Evolutionary conservation across 2,888 invertebrate species (phyloP).

Genomic region (Hypomecis atomaria): DNA sequence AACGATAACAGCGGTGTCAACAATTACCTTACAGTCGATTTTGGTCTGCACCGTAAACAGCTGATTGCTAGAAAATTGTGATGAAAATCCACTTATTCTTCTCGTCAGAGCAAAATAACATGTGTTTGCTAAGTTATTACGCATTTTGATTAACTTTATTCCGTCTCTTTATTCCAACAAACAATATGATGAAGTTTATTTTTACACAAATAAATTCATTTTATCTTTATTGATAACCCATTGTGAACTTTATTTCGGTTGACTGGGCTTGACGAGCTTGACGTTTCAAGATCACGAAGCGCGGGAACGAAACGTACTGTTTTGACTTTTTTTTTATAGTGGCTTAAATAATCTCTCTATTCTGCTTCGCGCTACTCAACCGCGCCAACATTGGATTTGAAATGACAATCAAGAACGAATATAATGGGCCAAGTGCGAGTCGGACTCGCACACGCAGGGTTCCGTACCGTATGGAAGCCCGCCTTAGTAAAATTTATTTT

Average conservation of each 20-base stretch:
- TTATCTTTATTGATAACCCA: conserved; percentile 78
- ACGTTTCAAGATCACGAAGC: conserved; percentile 42
- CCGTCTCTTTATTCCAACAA: conserved; percentile 43
- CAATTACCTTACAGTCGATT: conserved; percentile 65
- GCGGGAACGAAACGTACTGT: conserved; percentile 11
- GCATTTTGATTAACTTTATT: conserved; percentile 60
- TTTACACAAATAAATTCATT: conserved; percentile 53
- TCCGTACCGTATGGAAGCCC: too few relatives aligned
- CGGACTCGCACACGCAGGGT: too few relatives aligned
- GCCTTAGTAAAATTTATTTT: too few relatives aligned
- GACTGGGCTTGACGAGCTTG: conserved; percentile 40
- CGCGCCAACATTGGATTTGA: too few relatives aligned
- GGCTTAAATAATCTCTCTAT: not conserved
- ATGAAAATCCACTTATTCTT: conserved; percentile 49
- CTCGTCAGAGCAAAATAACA: conserved; percentile 55
- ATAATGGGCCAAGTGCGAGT: too few relatives aligned
- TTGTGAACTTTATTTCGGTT: conserved; percentile 62
- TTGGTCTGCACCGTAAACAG: conserved; percentile 56
- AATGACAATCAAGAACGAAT: too few relatives aligned
- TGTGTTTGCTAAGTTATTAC: conserved; percentile 56
- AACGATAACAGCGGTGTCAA: conserved; percentile 1
- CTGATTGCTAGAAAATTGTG: conserved; percentile 44
- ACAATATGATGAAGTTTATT: conserved; percentile 52
- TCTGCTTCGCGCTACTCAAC: not conserved
- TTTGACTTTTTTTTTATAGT: not conserved